Evolutionary conservation across 2,113 vertebrate genomes (phyloP).

Genomic region (Microtus pennsylvanicus): DNA sequence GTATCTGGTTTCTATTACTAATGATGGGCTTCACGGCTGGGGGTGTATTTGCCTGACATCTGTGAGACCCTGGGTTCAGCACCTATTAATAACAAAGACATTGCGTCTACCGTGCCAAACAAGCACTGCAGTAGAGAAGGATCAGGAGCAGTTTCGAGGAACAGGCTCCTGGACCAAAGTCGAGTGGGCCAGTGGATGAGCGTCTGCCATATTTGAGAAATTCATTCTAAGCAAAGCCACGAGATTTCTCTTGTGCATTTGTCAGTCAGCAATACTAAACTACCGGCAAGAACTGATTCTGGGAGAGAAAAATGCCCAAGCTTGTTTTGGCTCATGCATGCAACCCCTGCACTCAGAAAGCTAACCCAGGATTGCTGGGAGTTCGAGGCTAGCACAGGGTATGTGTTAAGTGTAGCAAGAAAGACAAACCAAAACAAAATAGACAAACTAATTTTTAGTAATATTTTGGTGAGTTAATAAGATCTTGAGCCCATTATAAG

Average conservation of each 20-base stretch:
- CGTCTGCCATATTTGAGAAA: background rate
- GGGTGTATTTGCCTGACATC: background rate
- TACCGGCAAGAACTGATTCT: background rate
- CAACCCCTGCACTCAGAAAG: background rate
- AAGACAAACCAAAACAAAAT: background rate
- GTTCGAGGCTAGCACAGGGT: background rate
- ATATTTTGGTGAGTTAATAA: background rate
- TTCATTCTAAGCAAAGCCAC: accelerated
- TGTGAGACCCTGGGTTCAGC: background rate
- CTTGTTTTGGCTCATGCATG: background rate
- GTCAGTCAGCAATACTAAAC: background rate
- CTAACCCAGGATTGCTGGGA: background rate
- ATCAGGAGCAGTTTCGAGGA: background rate
- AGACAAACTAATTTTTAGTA: background rate
- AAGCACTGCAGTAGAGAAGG: background rate
- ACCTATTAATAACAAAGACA: background rate
- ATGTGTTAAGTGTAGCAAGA: background rate
- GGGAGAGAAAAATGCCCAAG: background rate
- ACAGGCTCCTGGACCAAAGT: background rate
- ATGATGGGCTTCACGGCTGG: background rate
- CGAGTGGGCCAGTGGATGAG: no score
- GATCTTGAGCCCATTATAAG: background rate
- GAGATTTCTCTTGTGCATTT: background rate
- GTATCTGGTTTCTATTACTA: background rate
- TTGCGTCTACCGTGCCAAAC: background rate